Conservation (phyloP, 2,113 vertebrate genomes). For the Varanus komodoensis region DNA sequence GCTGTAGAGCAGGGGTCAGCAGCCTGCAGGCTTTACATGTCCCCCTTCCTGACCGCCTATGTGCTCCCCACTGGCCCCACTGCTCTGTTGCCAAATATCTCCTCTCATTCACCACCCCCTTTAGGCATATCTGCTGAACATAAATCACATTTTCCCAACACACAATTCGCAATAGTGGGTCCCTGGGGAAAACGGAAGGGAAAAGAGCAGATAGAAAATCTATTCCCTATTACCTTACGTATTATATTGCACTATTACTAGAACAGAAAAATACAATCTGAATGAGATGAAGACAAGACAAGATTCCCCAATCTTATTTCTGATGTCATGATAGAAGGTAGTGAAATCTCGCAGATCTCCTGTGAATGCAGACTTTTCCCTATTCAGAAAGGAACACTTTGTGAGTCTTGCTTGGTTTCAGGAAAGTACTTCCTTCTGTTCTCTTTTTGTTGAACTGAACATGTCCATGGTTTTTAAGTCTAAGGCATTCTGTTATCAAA, state of each 20-base stretch:
- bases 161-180: not conserved
- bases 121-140: not conserved
- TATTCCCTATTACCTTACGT: conserved; percentile 29
- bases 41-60: not conserved
- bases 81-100: not conserved
- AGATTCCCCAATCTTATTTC: conserved; percentile 48
- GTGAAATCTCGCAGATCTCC: conserved; percentile 41
- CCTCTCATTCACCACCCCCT: too few relatives aligned
- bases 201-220: not conserved
- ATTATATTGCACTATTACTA: conserved; percentile 48
- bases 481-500: conserved; percentile 70
- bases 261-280: conserved; percentile 73
- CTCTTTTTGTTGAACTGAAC: conserved; percentile 57
- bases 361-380: conserved; percentile 38
- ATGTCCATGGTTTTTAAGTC: conserved; percentile 65
- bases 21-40: too few relatives aligned
- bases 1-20: not conserved
- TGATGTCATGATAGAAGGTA: conserved; percentile 58
- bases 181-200: not conserved
- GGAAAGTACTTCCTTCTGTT: conserved; percentile 35
- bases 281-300: conserved; percentile 57
- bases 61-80: too few relatives aligned
- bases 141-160: not conserved
- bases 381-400: conserved; percentile 38
- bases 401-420: conserved; percentile 36